A percentile compares a stretch with the other conserved stretches of the same genome.
Evolutionary conservation across 2,888 invertebrate species (phyloP).

Genomic region (Osmoderma eremita): DNA sequence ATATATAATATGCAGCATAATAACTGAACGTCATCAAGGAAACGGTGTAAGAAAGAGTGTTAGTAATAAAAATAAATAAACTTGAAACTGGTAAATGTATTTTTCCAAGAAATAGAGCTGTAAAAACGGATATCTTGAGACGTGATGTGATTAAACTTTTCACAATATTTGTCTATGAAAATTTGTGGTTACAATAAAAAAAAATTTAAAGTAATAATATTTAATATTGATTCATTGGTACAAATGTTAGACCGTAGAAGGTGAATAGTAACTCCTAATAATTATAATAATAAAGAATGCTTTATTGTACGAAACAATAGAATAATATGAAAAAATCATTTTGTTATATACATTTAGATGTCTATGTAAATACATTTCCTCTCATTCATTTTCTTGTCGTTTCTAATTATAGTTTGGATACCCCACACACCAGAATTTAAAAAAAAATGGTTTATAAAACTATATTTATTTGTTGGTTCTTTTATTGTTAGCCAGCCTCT

Average conservation of each 20-base stretch:
- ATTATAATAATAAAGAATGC: constrained; percentile 25
- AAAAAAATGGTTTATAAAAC: constrained; percentile 17
- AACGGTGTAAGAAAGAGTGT: constrained; percentile 5
- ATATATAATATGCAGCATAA: background rate
- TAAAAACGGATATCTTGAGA: constrained; percentile 25
- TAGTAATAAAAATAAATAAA: constrained; percentile 23
- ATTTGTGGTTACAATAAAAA: constrained; percentile 26
- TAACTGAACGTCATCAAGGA: constrained; percentile 18
- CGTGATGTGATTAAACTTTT: constrained; percentile 37
- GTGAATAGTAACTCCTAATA: constrained; percentile 20
- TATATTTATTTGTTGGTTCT: constrained; percentile 42
- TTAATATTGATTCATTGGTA: constrained; percentile 39
- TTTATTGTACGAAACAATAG: constrained; percentile 27
- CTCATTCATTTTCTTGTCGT: background rate
- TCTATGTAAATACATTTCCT: constrained; percentile 34
- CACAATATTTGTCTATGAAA: constrained; percentile 39
- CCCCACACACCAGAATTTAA: constrained; percentile 18
- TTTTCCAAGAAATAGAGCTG: constrained; percentile 18
- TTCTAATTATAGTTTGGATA: constrained; percentile 36
- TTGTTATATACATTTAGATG: constrained; percentile 29
- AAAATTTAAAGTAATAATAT: constrained; percentile 22
- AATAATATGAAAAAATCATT: constrained; percentile 2
- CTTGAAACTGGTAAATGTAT: constrained; percentile 36
- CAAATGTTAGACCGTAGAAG: constrained; percentile 38
- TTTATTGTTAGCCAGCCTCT: constrained; percentile 37